These are phyloP conservation scores for Polydrusus tereticollis DNA, from an alignment of 2,888 invertebrate genomes.

Conservation along the genomic window DNA sequence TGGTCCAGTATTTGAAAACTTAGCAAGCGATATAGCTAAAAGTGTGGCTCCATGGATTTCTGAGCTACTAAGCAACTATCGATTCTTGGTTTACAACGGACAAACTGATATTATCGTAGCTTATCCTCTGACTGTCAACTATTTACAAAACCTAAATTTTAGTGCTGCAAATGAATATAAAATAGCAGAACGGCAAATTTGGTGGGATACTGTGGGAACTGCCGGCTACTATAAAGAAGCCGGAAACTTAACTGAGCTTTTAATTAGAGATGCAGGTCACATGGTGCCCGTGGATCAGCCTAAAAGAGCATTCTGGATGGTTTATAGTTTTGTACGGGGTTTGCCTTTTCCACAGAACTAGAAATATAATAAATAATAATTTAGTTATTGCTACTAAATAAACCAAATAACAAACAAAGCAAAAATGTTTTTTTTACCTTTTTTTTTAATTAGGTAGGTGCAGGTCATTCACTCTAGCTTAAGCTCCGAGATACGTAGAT, in stretches of 20 bases:
- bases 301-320: conserved; percentile 78
- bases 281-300: conserved; percentile 85
- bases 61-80: conserved; percentile 75
- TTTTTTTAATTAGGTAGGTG: too few relatives aligned
- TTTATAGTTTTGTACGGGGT: conserved; percentile 62
- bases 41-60: conserved; percentile 59
- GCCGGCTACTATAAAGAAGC: conserved; percentile 81
- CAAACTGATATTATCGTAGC: conserved; percentile 91
- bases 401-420: too few relatives aligned
- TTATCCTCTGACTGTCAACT: conserved; percentile 84
- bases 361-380: background rate
- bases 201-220: conserved; percentile 75
- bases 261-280: conserved; percentile 84
- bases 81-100: conserved; percentile 86
- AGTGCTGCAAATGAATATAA: conserved; percentile 74
- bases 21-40: conserved; percentile 51
- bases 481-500: too few relatives aligned
- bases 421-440: too few relatives aligned
- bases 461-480: too few relatives aligned
- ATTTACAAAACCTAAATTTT: conserved; percentile 78
- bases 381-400: background rate
- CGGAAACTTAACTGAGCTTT: conserved; percentile 77
- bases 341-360: conserved; percentile 11
- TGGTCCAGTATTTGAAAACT: conserved; percentile 38
- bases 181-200: conserved; percentile 73